phyloP scores from a whole-genome alignment of 2,888 invertebrate species.

The Machimus atricapillus region DNA sequence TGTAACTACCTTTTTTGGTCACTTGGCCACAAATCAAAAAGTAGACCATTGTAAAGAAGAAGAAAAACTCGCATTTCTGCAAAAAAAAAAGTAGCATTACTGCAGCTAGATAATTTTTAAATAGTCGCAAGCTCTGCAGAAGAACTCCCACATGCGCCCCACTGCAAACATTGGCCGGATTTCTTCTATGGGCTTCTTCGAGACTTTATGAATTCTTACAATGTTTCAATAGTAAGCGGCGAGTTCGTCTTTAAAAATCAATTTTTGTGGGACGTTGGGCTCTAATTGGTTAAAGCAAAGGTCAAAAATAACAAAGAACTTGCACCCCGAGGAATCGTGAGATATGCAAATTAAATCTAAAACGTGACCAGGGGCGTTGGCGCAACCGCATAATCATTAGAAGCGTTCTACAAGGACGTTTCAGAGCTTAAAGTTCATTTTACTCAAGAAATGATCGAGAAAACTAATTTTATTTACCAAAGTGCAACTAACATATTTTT shows the following conservation, averaged over 20 bases:
- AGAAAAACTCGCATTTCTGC: neutral
- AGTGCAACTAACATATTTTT: too few species aligned
- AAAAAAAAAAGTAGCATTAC: neutral
- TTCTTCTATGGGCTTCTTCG: neutral
- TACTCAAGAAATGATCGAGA: neutral
- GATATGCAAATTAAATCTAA: neutral
- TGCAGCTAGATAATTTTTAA: neutral
- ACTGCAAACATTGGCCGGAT: neutral
- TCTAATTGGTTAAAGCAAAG: neutral
- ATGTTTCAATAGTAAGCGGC: neutral
- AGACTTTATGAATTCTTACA: neutral
- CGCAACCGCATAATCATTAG: neutral
- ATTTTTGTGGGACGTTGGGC: neutral
- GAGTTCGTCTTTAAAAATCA: neutral
- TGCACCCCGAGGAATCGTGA: neutral
- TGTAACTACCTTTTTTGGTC: neutral
- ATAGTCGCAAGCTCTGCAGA: neutral
- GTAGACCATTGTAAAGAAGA: neutral
- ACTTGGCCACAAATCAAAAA: neutral
- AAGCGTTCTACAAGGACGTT: neutral
- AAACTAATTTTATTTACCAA: neutral
- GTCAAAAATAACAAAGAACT: neutral
- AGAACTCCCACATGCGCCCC: neutral
- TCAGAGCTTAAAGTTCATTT: neutral
- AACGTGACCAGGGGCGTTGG: neutral